Evolutionary conservation across 2,113 vertebrate genomes (phyloP), one percentile per base, ranked within the genome.

Genomic region (Excalfactoria chinensis): DNA sequence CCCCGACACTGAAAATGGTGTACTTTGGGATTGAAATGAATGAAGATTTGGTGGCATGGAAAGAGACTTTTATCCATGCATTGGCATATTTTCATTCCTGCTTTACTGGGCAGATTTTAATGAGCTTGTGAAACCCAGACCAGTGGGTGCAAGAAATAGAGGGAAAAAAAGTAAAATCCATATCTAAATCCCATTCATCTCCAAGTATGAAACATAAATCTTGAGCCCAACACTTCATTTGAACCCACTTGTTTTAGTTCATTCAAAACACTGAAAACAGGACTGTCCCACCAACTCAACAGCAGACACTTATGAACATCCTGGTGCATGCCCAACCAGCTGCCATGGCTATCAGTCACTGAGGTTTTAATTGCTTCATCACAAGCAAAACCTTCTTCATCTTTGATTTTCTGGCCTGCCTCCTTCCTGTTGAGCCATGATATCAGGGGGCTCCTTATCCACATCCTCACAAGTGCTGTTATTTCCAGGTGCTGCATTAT

Each of bases 371-470:
- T 77, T 69, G 44, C 77, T 96, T 91, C 78, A 25, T 37, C 48
- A 67, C 75, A 83, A 96, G 74, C 49, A 87, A 92, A 93, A 67
- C 13, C 30, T 34, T 48, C 86, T 93, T 96, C 79, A 59, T 92
- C 78, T 73, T 44, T 58, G 48, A 90, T 93, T 78, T 94, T 86
- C 77, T 70, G 16, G 92, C 86, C 64, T n/a, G 35, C 73, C 90
- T 90, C 73, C 67, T 70, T 81, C 89, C 84, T 58, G 83, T 69
- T 79, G 74, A 35, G 69, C 51, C 82, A 70, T 85, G 70, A 3
- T 34, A 51, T n/a, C 87, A 37, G 20, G 35, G 59, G 60, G 22
- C 68, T 74, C 66, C 56, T 74, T n/a, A 82, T 23, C 8, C 4
- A 16, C 81, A 82, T 71, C 43, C 46, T 64, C 11, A 2, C 75